Evolutionary conservation across 2,888 invertebrate species (phyloP).

Genomic region (Hypolimnas misippus): DNA sequence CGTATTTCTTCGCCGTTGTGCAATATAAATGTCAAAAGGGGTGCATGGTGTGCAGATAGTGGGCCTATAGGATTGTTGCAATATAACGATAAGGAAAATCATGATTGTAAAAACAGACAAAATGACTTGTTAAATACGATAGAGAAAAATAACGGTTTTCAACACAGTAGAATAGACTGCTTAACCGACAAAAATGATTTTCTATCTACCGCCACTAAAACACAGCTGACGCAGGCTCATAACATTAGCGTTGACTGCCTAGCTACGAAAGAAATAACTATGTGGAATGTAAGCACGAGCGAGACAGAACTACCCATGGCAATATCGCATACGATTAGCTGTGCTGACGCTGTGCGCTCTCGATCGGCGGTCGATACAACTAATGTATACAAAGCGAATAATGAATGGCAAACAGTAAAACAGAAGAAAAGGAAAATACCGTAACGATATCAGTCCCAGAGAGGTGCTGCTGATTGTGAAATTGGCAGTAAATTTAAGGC

Average conservation of each 20-base stretch:
- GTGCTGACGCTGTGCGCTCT: conserved; percentile 8
- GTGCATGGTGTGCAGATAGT: conserved; percentile 1
- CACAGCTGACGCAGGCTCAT: conserved; percentile 9
- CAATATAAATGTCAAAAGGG: neutral
- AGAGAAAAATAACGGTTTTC: conserved; percentile 14
- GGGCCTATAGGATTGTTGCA: neutral
- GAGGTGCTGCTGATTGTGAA: neutral
- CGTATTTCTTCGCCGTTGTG: conserved; percentile 8
- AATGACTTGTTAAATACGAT: conserved; percentile 1
- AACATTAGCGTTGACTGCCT: conserved; percentile 1
- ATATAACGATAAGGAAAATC: conserved; percentile 1
- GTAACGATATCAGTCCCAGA: conserved; percentile 2
- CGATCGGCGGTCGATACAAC: neutral
- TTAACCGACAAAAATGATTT: conserved; percentile 6
- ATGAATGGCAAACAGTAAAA: conserved; percentile 10
- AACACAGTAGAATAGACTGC: neutral
- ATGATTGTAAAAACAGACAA: neutral
- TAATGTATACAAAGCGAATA: conserved; percentile 11
- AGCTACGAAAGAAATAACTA: conserved; percentile 8
- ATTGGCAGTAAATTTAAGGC: conserved; percentile 36
- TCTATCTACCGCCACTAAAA: neutral
- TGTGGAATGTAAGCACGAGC: neutral
- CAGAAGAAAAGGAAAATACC: conserved; percentile 10
- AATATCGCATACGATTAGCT: neutral
- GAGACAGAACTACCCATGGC: conserved; percentile 2